Conservation (phyloP, 2,888 invertebrate genomes). For the Agrilus mali region DNA sequence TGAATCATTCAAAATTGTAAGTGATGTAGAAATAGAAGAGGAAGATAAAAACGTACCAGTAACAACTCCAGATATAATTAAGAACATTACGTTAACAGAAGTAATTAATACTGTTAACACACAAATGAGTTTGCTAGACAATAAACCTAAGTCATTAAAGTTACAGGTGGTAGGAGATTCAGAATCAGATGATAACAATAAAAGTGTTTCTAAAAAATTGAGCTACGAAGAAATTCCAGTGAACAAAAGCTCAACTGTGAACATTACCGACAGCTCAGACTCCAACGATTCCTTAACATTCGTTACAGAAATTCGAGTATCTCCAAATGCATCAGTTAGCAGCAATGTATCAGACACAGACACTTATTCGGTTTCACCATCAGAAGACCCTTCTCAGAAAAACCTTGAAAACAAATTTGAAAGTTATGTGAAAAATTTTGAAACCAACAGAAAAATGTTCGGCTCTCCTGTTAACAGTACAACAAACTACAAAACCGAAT, state of each 20-base stretch:
- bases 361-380: slow-evolving; percentile 21
- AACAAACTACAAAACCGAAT: slow-evolving; percentile 6
- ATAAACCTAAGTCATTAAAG: slow-evolving; percentile 20
- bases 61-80: slow-evolving; percentile 32
- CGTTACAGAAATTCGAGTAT: slow-evolving; percentile 63
- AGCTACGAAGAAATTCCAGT: background rate
- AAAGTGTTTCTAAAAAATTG: background rate
- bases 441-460: slow-evolving; percentile 23
- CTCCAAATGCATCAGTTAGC: slow-evolving; percentile 29
- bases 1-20: slow-evolving; percentile 27
- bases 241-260: background rate
- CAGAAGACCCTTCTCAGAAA: slow-evolving; percentile 28
- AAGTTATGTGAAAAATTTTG: slow-evolving; percentile 28
- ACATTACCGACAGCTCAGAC: slow-evolving; percentile 7
- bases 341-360: slow-evolving; percentile 18
- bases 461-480: slow-evolving; percentile 17
- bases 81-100: slow-evolving; percentile 30
- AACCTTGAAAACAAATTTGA: slow-evolving; percentile 32
- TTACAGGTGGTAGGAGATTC: slow-evolving; percentile 19
- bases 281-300: slow-evolving; percentile 40
- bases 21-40: slow-evolving; percentile 34
- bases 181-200: slow-evolving; percentile 3
- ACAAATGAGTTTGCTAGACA: slow-evolving; percentile 10
- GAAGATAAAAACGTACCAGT: slow-evolving; percentile 37
- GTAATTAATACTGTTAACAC: slow-evolving; percentile 25